Base-by-base conservation (phyloP, 2,113 vertebrate genomes). In the Thamnophis sirtalis region DNA sequence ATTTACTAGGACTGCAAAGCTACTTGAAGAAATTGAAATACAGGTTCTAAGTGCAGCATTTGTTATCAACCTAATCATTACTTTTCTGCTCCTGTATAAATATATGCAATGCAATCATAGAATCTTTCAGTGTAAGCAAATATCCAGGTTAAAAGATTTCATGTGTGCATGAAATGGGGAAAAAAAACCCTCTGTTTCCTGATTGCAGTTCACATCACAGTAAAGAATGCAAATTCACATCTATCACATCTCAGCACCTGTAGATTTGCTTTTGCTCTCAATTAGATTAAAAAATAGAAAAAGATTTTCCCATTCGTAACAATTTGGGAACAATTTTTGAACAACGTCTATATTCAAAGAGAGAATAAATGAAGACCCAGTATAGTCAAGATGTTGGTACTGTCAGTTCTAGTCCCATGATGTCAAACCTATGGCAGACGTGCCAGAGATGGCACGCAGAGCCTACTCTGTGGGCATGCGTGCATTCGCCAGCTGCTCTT, bases 71-170 rank as follows among this genome's bases (percentile, higher is more conserved):
- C 63, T 22, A 68, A 68, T 33, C 55, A 33, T 85, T 85, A 89
- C 0, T 0, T 68, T 89, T 43, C 33, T 84, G 6, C 43, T 54
- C 85, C 38, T 73, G 48, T 43, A 43, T 21, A 80, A 86, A 89
- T 68, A 58, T 80, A n/a, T 87, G 50, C 28, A 68, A 88, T 84
- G 43, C 60, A 53, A 43, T 93, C 87, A 86, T 10, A 87, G 56
- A 21, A 90, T 58, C 87, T 1, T 24, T 21, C 0, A 55, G 19
- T 11, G 17, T 53, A 91, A n/a, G 86, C 7, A 91, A 92, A 91
- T 43, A 86, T 73, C 88, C 56, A 53, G 91, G 92, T 87, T 91
- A 86, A 50, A 95, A 73, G 55, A 0, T 38, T 91, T n/a, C 60
- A 24, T 63, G 51, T 91, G n/a, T n/a, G n/a, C n/a, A n/a, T 89